Evolutionary conservation across 2,113 vertebrate species (phyloP).

Genomic region (Mesocricetus auratus): DNA sequence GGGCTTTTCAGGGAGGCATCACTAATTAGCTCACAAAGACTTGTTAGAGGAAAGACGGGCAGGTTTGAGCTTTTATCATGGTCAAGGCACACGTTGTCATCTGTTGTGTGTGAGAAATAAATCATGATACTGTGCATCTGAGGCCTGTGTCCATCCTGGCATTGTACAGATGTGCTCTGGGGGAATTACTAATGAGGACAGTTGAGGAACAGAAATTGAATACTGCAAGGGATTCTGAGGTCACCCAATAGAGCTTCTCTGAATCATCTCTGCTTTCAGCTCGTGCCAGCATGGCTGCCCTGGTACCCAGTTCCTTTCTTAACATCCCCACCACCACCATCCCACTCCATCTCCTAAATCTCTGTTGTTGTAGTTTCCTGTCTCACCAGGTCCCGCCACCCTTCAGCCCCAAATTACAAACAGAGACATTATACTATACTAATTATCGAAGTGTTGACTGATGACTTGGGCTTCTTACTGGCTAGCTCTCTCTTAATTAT

Average conservation of each 20-base stretch:
- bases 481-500: no score
- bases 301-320: background rate
- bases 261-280: background rate
- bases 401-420: no score
- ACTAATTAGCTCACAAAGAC: constrained; percentile 46
- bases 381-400: no score
- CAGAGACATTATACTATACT: no score
- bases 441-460: no score
- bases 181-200: background rate
- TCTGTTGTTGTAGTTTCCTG: no score
- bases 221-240: background rate
- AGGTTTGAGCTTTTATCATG: background rate
- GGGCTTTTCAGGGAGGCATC: constrained; percentile 35
- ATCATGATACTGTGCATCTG: background rate
- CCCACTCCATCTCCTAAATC: background rate
- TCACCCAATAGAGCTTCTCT: background rate
- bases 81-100: background rate
- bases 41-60: background rate
- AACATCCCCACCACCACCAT: background rate
- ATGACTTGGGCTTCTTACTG: no score
- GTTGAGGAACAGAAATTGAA: background rate
- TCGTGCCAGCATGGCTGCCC: background rate
- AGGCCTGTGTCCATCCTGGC: background rate
- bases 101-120: background rate
- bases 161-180: background rate